Evolutionary conservation across 92 coral and sea anemone species (phyloP).

Genomic region (Galaxea fascicularis): DNA sequence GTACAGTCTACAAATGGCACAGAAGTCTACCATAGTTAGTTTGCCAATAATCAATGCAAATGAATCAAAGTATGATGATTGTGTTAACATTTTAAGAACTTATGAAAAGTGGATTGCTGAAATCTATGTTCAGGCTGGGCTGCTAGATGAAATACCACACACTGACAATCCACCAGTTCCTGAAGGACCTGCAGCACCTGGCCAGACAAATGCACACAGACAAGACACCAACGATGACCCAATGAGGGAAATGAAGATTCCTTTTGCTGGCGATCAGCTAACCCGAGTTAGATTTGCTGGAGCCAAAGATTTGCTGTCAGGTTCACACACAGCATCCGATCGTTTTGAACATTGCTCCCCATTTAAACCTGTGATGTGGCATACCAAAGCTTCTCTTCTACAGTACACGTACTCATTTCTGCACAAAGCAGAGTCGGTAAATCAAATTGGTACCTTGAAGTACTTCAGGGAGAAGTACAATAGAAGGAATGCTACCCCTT

Average conservation of each 20-base stretch:
- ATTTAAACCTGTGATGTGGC: slow-evolving; percentile 80
- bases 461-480: no score
- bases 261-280: slow-evolving; percentile 72
- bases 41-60: slow-evolving; percentile 70
- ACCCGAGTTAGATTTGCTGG: slow-evolving; percentile 75
- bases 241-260: slow-evolving; percentile 70
- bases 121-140: slow-evolving; percentile 68
- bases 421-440: slow-evolving; percentile 75
- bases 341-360: slow-evolving; percentile 72
- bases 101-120: no score
- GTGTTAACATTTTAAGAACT: no score
- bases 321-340: slow-evolving; percentile 67
- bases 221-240: slow-evolving; percentile 58
- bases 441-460: no score
- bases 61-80: slow-evolving; percentile 66
- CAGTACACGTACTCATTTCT: slow-evolving; percentile 75
- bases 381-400: slow-evolving; percentile 73
- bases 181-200: slow-evolving; percentile 74
- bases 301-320: slow-evolving; percentile 68
- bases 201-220: slow-evolving; percentile 65
- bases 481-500: slow-evolving; percentile 79
- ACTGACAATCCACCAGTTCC: slow-evolving; percentile 67
- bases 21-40: slow-evolving; percentile 64
- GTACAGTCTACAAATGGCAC: slow-evolving; percentile 59
- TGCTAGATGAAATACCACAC: slow-evolving; percentile 57